phyloP scores from a whole-genome alignment of 2,113 vertebrate genomes.

The Cynopterus brachyotis region DNA sequence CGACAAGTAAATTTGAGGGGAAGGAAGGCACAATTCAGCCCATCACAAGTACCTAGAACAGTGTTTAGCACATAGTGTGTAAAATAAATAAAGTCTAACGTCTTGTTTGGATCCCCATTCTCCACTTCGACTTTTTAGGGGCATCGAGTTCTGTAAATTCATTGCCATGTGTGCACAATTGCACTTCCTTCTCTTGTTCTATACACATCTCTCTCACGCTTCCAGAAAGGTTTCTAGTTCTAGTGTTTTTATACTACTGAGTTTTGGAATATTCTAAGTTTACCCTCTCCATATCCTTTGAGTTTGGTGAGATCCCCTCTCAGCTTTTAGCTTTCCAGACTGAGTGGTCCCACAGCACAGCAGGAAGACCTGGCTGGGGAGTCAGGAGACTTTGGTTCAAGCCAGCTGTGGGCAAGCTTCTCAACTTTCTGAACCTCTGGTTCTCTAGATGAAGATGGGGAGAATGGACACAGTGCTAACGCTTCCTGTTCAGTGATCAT shows the following conservation, averaged over 20 bases:
- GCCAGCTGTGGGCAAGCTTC: not conserved
- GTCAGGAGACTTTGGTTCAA: not conserved
- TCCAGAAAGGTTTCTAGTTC: not conserved
- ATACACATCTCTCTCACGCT: not conserved
- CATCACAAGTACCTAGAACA: not conserved
- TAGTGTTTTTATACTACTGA: not conserved
- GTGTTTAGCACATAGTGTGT: not conserved
- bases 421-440: not conserved
- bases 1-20: not conserved
- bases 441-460: not conserved
- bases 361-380: not conserved
- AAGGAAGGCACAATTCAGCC: not conserved
- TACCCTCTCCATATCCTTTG: not conserved
- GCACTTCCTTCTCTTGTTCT: not conserved
- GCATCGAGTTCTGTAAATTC: not conserved
- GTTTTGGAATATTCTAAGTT: not conserved
- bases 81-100: not conserved
- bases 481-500: not conserved
- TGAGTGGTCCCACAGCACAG: not conserved
- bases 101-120: not conserved
- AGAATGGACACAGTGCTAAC: not conserved
- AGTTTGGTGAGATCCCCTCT: not conserved
- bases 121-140: not conserved
- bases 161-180: too few relatives aligned
- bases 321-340: not conserved